phyloP scores from a whole-genome alignment of 2,888 invertebrate species.

The Hyposoter didymator region DNA sequence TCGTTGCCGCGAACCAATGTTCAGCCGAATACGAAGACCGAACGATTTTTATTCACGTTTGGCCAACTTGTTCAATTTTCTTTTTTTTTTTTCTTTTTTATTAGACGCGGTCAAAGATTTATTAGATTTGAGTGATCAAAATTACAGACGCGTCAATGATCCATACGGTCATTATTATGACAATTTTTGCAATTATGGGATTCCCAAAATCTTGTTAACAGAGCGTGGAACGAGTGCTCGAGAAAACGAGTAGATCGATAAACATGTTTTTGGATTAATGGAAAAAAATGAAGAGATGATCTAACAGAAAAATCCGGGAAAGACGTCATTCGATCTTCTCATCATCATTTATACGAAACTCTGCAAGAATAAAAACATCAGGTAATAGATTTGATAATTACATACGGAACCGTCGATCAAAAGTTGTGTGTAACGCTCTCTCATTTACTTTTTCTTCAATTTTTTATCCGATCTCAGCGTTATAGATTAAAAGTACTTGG shows the following conservation, averaged over 20 bases:
- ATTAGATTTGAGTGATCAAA: not conserved
- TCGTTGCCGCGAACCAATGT: constrained; percentile 32
- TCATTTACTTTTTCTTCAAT: not conserved
- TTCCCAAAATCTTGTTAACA: not conserved
- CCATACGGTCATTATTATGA: not conserved
- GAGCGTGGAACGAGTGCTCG: not conserved
- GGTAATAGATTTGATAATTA: not conserved
- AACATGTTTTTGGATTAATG: not conserved
- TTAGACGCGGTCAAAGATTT: not conserved
- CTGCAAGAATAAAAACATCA: not conserved
- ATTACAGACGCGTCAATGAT: not conserved
- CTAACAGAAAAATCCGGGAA: not conserved
- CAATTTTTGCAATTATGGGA: not conserved
- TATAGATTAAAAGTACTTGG: not conserved
- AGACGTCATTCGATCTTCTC: not conserved
- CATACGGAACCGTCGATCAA: not conserved
- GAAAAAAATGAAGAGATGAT: not conserved
- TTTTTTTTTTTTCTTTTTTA: not conserved
- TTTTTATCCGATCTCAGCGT: not conserved
- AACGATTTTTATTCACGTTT: not conserved
- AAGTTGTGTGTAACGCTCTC: not conserved
- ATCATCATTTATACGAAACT: not conserved
- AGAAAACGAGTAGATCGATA: not conserved
- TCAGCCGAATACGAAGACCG: constrained; percentile 3
- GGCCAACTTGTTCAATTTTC: not conserved